A percentile compares a stretch with the other conserved stretches of the same genome.
phyloP scores from a whole-genome alignment of 2,888 invertebrate species.

The Pammene fasciana region DNA sequence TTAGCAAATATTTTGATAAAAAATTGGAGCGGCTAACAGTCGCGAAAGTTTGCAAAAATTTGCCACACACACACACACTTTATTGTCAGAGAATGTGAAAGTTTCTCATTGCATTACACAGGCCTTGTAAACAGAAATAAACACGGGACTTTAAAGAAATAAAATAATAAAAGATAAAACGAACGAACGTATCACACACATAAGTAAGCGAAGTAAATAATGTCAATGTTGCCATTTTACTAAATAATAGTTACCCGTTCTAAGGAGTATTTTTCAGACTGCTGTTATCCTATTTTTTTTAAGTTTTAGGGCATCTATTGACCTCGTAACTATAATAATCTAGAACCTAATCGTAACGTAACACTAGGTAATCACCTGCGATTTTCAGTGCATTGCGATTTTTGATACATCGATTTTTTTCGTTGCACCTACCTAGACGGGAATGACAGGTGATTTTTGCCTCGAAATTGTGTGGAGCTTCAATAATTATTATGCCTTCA shows the following conservation, averaged over 20 bases:
- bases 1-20: constrained; percentile 26
- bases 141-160: constrained; percentile 20
- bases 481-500: too few species aligned
- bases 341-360: too few species aligned
- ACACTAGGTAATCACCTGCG: too few species aligned
- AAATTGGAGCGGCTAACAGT: constrained; percentile 15
- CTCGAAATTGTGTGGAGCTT: too few species aligned
- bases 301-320: too few species aligned
- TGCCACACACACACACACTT: background rate
- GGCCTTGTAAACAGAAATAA: constrained; percentile 26
- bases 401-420: too few species aligned
- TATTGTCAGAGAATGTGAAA: constrained; percentile 18
- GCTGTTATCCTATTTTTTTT: too few species aligned
- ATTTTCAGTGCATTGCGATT: too few species aligned
- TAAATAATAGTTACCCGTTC: background rate
- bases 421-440: too few species aligned
- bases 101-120: constrained; percentile 25
- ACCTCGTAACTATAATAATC: too few species aligned
- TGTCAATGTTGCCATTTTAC: constrained; percentile 26
- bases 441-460: too few species aligned
- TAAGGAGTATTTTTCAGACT: too few species aligned
- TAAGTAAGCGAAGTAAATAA: constrained; percentile 34
- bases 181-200: constrained; percentile 3
- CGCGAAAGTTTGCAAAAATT: constrained; percentile 26
- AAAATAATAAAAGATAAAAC: constrained; percentile 34